Evolutionary conservation across 1,140 invertebrate genomes (phyloP).

Genomic region (Apocrypta bakeri): DNA sequence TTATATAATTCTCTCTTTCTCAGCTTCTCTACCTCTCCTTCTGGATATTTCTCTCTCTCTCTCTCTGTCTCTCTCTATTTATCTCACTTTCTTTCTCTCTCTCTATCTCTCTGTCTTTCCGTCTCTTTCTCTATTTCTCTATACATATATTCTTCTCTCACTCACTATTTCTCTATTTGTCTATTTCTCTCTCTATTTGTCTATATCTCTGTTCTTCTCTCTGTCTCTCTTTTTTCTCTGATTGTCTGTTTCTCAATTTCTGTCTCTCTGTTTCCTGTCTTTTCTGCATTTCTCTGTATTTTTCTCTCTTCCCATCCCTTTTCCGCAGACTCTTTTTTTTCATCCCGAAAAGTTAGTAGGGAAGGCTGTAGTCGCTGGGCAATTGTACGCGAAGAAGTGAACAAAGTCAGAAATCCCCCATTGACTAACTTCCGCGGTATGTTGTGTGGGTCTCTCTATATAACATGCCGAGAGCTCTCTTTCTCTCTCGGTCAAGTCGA

Average conservation of each 20-base stretch:
- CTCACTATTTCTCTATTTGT: too few relatives aligned
- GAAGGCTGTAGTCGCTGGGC: not conserved
- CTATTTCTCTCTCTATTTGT: too few relatives aligned
- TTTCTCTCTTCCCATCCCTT: not conserved
- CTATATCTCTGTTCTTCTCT: too few relatives aligned
- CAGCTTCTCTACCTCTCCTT: too few relatives aligned
- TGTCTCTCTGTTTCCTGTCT: too few relatives aligned
- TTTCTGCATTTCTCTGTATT: too few relatives aligned
- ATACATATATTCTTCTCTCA: not conserved
- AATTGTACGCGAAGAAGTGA: constrained; percentile 44
- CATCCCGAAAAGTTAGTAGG: not conserved
- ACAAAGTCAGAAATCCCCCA: constrained; percentile 52
- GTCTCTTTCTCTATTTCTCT: not conserved
- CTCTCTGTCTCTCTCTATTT: too few relatives aligned
- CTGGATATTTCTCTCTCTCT: too few relatives aligned
- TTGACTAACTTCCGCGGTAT: constrained; percentile 49
- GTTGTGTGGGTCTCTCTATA: not conserved
- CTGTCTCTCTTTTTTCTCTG: too few relatives aligned
- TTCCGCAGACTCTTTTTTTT: constrained; percentile 6
- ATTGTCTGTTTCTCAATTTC: too few relatives aligned
- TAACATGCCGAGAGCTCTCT: not conserved
- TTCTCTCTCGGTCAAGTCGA: constrained; percentile 38
- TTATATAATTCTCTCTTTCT: too few relatives aligned
- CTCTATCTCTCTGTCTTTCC: not conserved
- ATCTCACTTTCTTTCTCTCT: constrained; percentile 11